Percentiles rank a stretch among this genome's conserved stretches.
These are phyloP conservation scores for Spinus olivaceus DNA, from an alignment of 2,797 vertebrate species.

Conservation along the genomic window DNA sequence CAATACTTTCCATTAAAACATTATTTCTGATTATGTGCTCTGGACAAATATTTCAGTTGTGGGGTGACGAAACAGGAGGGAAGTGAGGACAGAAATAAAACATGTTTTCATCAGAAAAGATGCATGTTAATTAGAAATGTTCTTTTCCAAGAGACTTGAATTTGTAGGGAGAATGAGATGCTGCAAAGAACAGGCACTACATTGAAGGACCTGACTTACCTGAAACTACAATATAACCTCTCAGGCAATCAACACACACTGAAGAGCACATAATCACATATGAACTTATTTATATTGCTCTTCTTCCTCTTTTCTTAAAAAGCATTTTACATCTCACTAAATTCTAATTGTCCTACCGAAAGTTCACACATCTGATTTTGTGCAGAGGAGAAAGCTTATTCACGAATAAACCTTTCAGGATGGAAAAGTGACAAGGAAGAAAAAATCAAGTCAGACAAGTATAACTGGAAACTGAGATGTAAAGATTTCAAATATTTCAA, in stretches of 20 bases:
- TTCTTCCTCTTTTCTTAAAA: slow-evolving; percentile 6
- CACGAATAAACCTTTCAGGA: neutral
- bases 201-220: neutral
- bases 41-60: neutral
- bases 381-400: neutral
- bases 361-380: neutral
- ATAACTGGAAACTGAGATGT: slow-evolving; percentile 13
- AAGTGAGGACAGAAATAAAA: neutral
- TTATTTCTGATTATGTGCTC: neutral
- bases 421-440: neutral
- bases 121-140: neutral
- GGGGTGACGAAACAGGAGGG: too few species aligned
- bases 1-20: neutral
- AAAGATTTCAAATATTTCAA: slow-evolving; percentile 48
- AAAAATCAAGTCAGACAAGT: slow-evolving; percentile 35
- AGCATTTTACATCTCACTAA: neutral
- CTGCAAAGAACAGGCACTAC: neutral
- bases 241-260: neutral
- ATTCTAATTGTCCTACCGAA: neutral
- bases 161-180: neutral
- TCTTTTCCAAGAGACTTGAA: neutral
- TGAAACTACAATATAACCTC: neutral
- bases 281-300: neutral
- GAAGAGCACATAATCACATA: neutral
- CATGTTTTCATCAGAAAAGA: neutral